Conservation (phyloP, 2,888 invertebrate species). For the Heterodera filipjevi region DNA sequence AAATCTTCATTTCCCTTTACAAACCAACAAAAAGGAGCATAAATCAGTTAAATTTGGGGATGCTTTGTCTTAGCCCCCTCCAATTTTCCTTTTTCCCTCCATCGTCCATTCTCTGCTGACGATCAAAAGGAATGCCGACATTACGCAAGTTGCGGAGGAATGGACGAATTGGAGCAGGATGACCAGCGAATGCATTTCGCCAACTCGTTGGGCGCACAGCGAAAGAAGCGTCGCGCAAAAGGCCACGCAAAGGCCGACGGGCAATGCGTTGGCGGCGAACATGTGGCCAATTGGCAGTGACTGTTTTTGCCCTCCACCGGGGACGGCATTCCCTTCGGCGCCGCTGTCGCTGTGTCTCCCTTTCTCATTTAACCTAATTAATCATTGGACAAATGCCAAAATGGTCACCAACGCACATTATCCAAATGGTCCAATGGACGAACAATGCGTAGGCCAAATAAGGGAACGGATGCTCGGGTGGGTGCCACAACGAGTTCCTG, state of each 20-base stretch:
- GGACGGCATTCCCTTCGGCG: not conserved
- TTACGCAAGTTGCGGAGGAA: not conserved
- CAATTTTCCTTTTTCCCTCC: not conserved
- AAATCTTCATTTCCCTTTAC: too few species aligned
- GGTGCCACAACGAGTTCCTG: conserved; percentile 24
- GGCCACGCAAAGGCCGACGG: not conserved
- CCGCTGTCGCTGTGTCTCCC: not conserved
- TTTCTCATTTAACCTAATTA: not conserved
- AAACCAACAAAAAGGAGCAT: too few species aligned
- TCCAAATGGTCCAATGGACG: conserved; percentile 13
- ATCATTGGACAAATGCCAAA: not conserved
- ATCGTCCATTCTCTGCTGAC: not conserved
- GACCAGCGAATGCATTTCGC: conserved; percentile 29
- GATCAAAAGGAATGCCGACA: not conserved
- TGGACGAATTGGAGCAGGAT: conserved; percentile 22
- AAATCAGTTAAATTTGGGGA: too few species aligned
- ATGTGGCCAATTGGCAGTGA: not conserved
- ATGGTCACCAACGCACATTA: not conserved
- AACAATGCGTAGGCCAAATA: conserved; percentile 19
- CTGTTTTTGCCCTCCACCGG: not conserved
- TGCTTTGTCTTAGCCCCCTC: too few species aligned
- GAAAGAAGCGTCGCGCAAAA: not conserved
- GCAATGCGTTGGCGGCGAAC: not conserved
- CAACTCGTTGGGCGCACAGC: conserved; percentile 2
- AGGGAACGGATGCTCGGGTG: conserved; percentile 26